Conservation (phyloP, 2,888 invertebrate genomes). For the Tipula lateralis region DNA sequence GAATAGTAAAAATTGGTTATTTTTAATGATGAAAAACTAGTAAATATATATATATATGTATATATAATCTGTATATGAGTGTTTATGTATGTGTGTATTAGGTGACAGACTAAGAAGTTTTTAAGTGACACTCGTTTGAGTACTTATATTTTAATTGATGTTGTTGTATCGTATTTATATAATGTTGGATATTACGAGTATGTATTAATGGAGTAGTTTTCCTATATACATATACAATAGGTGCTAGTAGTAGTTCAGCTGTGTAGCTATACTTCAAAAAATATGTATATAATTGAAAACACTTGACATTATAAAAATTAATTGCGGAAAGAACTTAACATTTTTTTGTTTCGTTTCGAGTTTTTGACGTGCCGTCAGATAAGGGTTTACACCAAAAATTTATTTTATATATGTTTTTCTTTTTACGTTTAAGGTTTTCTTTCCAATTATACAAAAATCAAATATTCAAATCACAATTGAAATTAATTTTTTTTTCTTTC, state of each 20-base stretch:
- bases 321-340: not conserved
- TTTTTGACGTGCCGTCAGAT: not conserved
- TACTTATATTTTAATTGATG: not conserved
- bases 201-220: not conserved
- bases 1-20: not conserved
- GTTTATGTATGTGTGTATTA: not conserved
- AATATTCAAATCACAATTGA: not conserved
- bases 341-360: no score
- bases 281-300: not conserved
- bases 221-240: no score
- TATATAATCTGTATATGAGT: not conserved
- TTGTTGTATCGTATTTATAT: not conserved
- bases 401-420: no score
- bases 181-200: no score
- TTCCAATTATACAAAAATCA: slow-evolving; percentile 24
- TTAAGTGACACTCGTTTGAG: not conserved
- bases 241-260: not conserved
- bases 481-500: not conserved
- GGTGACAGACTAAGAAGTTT: not conserved
- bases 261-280: not conserved
- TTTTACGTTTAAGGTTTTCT: not conserved
- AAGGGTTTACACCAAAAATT: not conserved
- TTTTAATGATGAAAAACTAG: slow-evolving; percentile 14
- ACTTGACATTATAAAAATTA: not conserved
- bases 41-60: no score